Percentiles rank a stretch among this genome's conserved stretches.
phyloP scores from a whole-genome alignment of 2,888 invertebrate species.

The Brachynemurus nebulosus region DNA sequence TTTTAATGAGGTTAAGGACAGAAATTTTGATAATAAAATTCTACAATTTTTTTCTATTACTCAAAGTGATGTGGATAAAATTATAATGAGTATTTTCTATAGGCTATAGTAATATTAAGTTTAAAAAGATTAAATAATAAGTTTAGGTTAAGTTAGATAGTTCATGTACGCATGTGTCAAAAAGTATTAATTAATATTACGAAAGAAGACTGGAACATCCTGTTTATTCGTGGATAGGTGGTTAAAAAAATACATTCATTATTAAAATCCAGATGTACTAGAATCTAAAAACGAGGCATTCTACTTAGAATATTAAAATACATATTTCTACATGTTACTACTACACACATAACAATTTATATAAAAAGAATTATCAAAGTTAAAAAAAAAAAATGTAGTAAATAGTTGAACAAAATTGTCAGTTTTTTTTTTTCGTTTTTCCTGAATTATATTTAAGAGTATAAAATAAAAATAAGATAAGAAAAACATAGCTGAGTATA shows the following conservation, averaged over 20 bases:
- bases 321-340: slow-evolving; percentile 1
- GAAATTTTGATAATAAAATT: too few species aligned
- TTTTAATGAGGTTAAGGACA: too few species aligned
- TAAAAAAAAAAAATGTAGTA: background rate
- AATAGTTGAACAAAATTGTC: background rate
- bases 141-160: background rate
- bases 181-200: background rate
- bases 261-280: background rate
- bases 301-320: background rate
- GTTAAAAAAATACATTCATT: too few species aligned
- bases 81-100: too few species aligned
- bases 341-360: background rate
- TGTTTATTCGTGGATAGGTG: too few species aligned
- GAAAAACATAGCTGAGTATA: slow-evolving; percentile 32
- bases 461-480: too few species aligned
- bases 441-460: background rate
- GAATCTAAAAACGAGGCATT: background rate
- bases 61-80: too few species aligned
- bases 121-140: background rate
- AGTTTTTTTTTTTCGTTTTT: background rate
- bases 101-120: too few species aligned
- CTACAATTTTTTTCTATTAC: too few species aligned
- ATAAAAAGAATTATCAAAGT: background rate
- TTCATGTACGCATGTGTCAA: slow-evolving; percentile 1
- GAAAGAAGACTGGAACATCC: slow-evolving; percentile 1